Evolutionary conservation across 2,888 invertebrate genomes (phyloP), one percentile per base, ranked within the genome.

Genomic region (Lasioglossum calceatum): DNA sequence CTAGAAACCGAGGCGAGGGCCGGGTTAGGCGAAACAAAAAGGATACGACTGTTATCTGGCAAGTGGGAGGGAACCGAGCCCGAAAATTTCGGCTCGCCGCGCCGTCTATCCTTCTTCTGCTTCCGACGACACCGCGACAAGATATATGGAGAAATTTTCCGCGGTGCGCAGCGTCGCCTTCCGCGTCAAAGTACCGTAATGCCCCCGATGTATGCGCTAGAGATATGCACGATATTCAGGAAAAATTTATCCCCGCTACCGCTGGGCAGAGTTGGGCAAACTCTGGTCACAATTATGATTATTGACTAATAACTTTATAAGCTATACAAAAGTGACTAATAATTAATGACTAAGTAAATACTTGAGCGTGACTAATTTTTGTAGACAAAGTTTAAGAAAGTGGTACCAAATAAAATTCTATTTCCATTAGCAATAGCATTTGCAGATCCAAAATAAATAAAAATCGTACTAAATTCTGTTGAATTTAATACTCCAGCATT

Each of bases 11-110:
- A 61, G 84, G 32, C 61, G 32, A 64, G 76, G 77, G 42, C 61
- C 67, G 80, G 39, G 80, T 70, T 79, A 72, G 75, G 72, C 58
- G 83, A 89, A 88, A 90, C 90, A 88, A 88, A 90, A 88, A 89
- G 82, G 79, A 90, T 67, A 71, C 75, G 75, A 36, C 70, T 76
- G 87, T 74, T 85, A 81, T 81, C 78, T 81, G 27, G 27, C 32
- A 16, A 27, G 61, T 64, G 54, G 71, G 14, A 47, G 67, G 71
- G 78, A 72, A 82, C 47, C 78, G 58, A 78, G 79, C 58, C n/a
- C 78, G 89, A 89, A 89, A 89, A 89, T 89, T 89, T 80, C 79
- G 74, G 47, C 58, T 50, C 58, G 67, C 50, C 72, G 61, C 61
- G 16, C 42, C 77, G 36, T 44, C 47, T 83, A 5, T 32, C 27